Base-by-base conservation (phyloP, 2,888 invertebrate species). In the Calliscelio sp. region DNA sequence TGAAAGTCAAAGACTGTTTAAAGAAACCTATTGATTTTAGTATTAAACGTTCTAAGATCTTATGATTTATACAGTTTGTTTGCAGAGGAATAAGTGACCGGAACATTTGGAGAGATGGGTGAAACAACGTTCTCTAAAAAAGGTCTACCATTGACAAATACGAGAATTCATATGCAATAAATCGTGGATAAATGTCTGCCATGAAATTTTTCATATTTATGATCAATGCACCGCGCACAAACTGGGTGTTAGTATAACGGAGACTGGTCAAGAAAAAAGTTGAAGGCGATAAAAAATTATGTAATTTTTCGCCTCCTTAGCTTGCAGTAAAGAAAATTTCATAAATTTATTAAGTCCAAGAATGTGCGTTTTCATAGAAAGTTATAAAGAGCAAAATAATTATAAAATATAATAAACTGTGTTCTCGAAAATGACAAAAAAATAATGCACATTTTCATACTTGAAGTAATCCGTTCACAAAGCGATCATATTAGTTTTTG, bases 81-180 rank as follows among this genome's bases (percentile, higher is more conserved):
- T 81, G 61, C 68, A n/a, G 35, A 20, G 73, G 61, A 24, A 68
- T 68, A 74, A 78, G 74, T 79, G 78, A 85, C 70, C 78, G 35
- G 61, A 70, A 51, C 51, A 38, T 55, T 78, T 55, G 5, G 24
- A 65, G 65, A 66, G 80, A 82, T 79, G 79, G 68, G 75, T 79
- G 73, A 85, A 85, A 79, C 79, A 80, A 75, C 68, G 59, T 79
- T n/a, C n/a, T 32, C 20, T 3, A 70, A 79, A 79, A 84, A 74
- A 70, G 24, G 70, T 70, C 71, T 70, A 57, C 89, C 89, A 92
- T 92, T 92, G 92, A 92, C 92, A 92, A 92, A 92, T 91, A 90
- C 90, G 88, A 86, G 87, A 92, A 91, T 92, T 92, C 92, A 92
- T 92, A 92, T 92, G 92, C 92, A 92, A 92, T 92, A 92, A 92